Evolutionary conservation across 2,888 invertebrate species (phyloP).

Genomic region (Drosophila colorata): DNA sequence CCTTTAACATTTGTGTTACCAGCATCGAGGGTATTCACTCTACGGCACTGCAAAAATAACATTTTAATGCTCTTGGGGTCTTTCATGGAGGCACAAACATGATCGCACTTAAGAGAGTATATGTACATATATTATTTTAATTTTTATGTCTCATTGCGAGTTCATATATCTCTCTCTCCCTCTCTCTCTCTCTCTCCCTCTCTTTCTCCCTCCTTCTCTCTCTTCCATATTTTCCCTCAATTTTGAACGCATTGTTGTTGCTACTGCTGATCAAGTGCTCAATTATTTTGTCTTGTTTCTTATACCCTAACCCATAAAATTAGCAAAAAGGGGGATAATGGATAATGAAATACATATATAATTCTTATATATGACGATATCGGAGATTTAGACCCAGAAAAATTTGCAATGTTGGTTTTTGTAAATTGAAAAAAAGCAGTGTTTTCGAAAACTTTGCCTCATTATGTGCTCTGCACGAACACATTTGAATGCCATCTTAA

Average conservation of each 20-base stretch:
- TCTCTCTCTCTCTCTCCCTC: not conserved
- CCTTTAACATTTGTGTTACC: too few species aligned
- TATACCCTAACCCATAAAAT: constrained; percentile 2
- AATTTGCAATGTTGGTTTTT: too few species aligned
- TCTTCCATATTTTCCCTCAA: constrained; percentile 13
- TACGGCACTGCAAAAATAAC: not conserved
- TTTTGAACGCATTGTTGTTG: constrained; percentile 22
- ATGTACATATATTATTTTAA: constrained; percentile 17
- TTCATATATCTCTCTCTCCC: constrained; percentile 2
- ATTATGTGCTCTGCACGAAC: too few species aligned
- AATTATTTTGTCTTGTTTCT: constrained; percentile 69
- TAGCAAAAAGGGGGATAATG: not conserved
- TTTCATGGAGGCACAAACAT: not conserved
- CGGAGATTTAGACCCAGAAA: too few species aligned
- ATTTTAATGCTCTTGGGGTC: constrained; percentile 3
- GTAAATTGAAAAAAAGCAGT: too few species aligned
- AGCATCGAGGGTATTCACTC: not conserved
- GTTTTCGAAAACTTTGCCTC: too few species aligned
- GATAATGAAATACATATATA: not conserved
- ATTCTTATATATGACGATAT: too few species aligned
- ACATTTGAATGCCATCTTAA: too few species aligned
- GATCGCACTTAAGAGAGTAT: constrained; percentile 2
- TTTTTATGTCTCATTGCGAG: constrained; percentile 24
- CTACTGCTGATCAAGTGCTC: constrained; percentile 74
- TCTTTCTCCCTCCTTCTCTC: not conserved